phyloP scores from a whole-genome alignment of 2,888 invertebrate genomes.

The Lepidochitona cinerea region DNA sequence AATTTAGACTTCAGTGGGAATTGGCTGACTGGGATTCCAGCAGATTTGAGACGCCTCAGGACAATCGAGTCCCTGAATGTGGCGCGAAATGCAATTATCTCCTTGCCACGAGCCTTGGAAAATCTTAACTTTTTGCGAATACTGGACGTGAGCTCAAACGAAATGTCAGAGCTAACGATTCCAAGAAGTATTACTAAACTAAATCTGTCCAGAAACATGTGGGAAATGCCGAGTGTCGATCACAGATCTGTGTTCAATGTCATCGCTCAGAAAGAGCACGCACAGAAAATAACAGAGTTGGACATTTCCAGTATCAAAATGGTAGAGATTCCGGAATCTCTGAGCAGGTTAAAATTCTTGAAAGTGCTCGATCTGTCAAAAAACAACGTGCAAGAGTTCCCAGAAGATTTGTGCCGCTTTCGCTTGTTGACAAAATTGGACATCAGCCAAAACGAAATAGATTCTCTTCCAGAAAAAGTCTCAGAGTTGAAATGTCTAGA shows the following conservation, averaged over 20 bases:
- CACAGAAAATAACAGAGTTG: conserved; percentile 48
- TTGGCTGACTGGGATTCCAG: conserved; percentile 46
- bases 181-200: conserved; percentile 54
- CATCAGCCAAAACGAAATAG: conserved; percentile 51
- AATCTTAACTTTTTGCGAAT: conserved; percentile 49
- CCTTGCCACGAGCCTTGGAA: conserved; percentile 57
- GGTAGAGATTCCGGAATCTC: conserved; percentile 48
- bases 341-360: conserved; percentile 54
- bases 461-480: conserved; percentile 38
- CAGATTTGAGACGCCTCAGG: conserved; percentile 47
- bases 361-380: conserved; percentile 49
- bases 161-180: conserved; percentile 52
- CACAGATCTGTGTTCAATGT: conserved; percentile 45
- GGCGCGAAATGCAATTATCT: conserved; percentile 50
- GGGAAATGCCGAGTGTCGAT: conserved; percentile 47
- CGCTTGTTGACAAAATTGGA: conserved; percentile 53
- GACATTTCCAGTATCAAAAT: conserved; percentile 55
- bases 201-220: conserved; percentile 55
- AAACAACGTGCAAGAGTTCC: conserved; percentile 52
- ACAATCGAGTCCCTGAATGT: conserved; percentile 44
- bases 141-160: conserved; percentile 57
- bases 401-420: conserved; percentile 53
- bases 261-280: conserved; percentile 54
- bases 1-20: conserved; percentile 51
- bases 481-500: conserved; percentile 56